phyloP scores from a whole-genome alignment of 1,140 invertebrate genomes.

The Heterodera schachtii region DNA sequence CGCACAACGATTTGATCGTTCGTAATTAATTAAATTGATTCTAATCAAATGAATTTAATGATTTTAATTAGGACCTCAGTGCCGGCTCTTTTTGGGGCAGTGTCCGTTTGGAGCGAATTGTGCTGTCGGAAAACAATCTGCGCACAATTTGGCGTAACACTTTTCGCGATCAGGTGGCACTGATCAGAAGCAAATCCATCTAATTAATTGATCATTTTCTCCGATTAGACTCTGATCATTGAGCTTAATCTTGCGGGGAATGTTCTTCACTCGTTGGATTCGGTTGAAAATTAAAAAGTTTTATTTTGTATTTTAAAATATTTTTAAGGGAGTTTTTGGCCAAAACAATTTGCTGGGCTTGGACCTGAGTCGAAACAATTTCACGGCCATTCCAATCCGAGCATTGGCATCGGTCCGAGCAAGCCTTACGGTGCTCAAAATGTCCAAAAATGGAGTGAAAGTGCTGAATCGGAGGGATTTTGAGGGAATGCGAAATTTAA shows the following conservation, averaged over 20 bases:
- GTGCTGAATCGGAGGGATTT: constrained; percentile 32
- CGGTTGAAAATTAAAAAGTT: not conserved
- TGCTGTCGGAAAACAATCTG: constrained; percentile 47
- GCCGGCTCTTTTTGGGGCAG: constrained; percentile 40
- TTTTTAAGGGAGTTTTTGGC: constrained; percentile 47
- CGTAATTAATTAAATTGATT: not conserved
- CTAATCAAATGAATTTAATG: not conserved
- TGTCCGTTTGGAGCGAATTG: constrained; percentile 21
- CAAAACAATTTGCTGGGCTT: constrained; percentile 44
- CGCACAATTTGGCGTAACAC: constrained; percentile 48
- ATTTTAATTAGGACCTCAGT: constrained; percentile 32
- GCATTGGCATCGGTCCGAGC: constrained; percentile 41
- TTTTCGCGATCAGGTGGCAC: constrained; percentile 40
- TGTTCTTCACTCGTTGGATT: constrained; percentile 38
- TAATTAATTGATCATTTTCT: constrained; percentile 15
- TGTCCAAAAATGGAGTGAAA: constrained; percentile 38
- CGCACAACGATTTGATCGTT: constrained; percentile 44
- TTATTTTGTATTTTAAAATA: not conserved
- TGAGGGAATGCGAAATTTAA: constrained; percentile 34
- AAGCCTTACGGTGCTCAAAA: constrained; percentile 41
- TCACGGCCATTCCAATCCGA: constrained; percentile 38
- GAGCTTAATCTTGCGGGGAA: constrained; percentile 40
- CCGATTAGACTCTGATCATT: constrained; percentile 33
- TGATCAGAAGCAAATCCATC: not conserved
- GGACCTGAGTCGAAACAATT: constrained; percentile 43